Evolutionary conservation across 2,888 invertebrate genomes (phyloP), one percentile per base, ranked within the genome.

Genomic region (Conistra vaccinii): DNA sequence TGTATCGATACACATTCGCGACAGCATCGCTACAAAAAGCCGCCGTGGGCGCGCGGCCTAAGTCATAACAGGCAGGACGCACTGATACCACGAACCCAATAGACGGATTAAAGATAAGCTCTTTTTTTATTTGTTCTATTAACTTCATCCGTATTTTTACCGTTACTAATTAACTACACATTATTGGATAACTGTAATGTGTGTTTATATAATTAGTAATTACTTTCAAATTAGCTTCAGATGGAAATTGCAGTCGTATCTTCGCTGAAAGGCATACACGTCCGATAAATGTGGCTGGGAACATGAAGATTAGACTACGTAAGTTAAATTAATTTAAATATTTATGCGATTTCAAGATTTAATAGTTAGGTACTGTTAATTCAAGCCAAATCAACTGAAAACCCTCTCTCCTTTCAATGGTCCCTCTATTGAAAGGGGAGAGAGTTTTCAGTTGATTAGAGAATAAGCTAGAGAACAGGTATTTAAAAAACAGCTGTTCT

Each of bases 191-290:
- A 48, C 55, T 35, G 39, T 68, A 39, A 53, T 42, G n/a, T 61
- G 68, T 82, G 80, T 80, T 63, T 29, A 60, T n/a, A 42, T 82
- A 80, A 82, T 77, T 61, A 57, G 42, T 66, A 29, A 71, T 77
- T 77, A 69, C 63, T 32, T 45, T 51, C 55, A 82, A 69, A 78
- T 80, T 77, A 69, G 68, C 55, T 66, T 68, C 72, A 71, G 78
- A 12, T 63, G 45, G 55, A 63, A 82, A 55, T 35, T 57, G 29
- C 63, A 70, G 14, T 29, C 12, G 35, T 53, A 20, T 62, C 51
- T 69, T 76, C 10, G 53, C 53, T 67, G 20, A 66, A 10, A 35
- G 29, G 45, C 57, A 39, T 58, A 58, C 12, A 35, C 42, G 61
- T 20, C 29, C 60, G 29, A 61, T 65, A 60, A 60, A 68, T 71